Percentiles rank a stretch among this genome's conserved stretches.
phyloP scores from a whole-genome alignment of 2,888 invertebrate genomes.

The Andrena trimmerana region DNA sequence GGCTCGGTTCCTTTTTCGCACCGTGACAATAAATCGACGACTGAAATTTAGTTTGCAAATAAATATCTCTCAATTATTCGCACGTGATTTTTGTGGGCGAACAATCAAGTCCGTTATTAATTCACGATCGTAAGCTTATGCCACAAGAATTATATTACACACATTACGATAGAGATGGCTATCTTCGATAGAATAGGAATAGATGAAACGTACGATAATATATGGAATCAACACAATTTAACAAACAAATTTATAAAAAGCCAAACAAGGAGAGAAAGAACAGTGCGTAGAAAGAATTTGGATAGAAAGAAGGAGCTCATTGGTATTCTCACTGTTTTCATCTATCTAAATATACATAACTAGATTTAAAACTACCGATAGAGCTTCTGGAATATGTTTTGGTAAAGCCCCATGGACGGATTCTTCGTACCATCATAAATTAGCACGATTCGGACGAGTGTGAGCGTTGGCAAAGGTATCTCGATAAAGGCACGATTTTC shows the following conservation, averaged over 20 bases:
- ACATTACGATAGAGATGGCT: constrained; percentile 21
- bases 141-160: constrained; percentile 12
- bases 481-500: constrained; percentile 80
- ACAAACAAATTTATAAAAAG: constrained; percentile 38
- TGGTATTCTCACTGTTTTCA: constrained; percentile 36
- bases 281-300: constrained; percentile 52
- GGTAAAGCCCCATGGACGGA: constrained; percentile 84
- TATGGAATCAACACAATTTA: constrained; percentile 40
- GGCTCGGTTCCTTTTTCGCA: constrained; percentile 32
- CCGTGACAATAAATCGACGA: constrained; percentile 31
- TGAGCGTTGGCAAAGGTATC: constrained; percentile 77
- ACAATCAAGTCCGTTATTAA: constrained; percentile 13
- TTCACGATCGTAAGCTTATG: constrained; percentile 3
- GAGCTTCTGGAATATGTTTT: constrained; percentile 81
- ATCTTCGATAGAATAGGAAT: constrained; percentile 26
- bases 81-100: not conserved
- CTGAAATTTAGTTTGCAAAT: constrained; percentile 14
- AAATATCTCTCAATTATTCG: constrained; percentile 24
- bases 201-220: constrained; percentile 14
- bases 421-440: constrained; percentile 81
- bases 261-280: constrained; percentile 32
- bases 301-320: constrained; percentile 41
- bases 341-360: constrained; percentile 42
- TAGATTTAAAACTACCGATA: constrained; percentile 76
- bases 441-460: constrained; percentile 82